A percentile compares a stretch with the other conserved stretches of the same genome.
These are phyloP conservation scores for Anastatus disparis DNA, from an alignment of 1,140 invertebrate species.

Conservation along the genomic window DNA sequence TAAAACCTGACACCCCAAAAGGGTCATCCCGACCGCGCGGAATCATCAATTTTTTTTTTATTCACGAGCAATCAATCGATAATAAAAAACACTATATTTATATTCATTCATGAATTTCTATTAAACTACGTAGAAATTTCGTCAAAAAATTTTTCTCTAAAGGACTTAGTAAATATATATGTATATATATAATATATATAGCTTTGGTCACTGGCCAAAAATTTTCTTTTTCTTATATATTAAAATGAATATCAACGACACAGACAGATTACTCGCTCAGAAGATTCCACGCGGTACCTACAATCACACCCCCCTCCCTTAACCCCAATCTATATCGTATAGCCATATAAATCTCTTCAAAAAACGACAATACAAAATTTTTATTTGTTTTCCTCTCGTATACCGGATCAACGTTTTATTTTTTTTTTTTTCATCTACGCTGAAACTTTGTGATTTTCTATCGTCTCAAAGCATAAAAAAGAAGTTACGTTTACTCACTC, in stretches of 20 bases:
- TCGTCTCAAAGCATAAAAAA: no score
- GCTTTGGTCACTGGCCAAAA: conserved; percentile 32
- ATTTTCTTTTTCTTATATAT: conserved; percentile 15
- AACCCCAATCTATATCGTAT: conserved; percentile 1
- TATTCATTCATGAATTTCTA: not conserved
- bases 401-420: not conserved
- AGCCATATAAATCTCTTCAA: conserved; percentile 56
- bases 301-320: not conserved
- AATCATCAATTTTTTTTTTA: not conserved
- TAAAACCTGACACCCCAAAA: not conserved
- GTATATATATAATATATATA: conserved; percentile 21
- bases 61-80: not conserved
- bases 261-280: conserved; percentile 44
- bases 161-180: not conserved
- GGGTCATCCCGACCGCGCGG: not conserved
- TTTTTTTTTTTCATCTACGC: no score
- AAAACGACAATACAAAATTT: conserved; percentile 59
- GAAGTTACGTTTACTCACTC: no score
- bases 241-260: conserved; percentile 24
- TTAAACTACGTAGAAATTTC: conserved; percentile 34
- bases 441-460: no score
- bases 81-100: conserved; percentile 28
- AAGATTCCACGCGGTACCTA: no score
- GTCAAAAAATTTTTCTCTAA: conserved; percentile 29
- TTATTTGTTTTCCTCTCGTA: not conserved